A percentile compares a stretch with the other conserved stretches of the same genome.
phyloP scores from a whole-genome alignment of 2,888 invertebrate species.

The Euplexia lucipara region DNA sequence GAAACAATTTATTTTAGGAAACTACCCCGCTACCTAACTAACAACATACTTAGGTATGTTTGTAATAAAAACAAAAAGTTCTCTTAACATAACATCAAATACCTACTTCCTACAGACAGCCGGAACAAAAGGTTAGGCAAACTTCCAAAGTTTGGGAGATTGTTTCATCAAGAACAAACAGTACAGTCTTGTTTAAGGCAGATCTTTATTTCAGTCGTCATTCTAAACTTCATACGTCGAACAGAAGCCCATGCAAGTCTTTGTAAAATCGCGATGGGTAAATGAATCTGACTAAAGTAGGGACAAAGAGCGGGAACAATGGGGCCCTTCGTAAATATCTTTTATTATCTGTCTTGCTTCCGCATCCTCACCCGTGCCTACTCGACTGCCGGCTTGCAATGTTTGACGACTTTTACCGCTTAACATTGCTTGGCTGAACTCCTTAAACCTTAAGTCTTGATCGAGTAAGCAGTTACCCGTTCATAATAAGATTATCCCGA shows the following conservation, averaged over 20 bases:
- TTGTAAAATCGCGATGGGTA: conserved; percentile 72
- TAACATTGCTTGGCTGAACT: conserved; percentile 54
- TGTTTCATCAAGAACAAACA: conserved; percentile 21
- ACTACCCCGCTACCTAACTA: conserved; percentile 12
- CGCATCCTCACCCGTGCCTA: conserved; percentile 58
- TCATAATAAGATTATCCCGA: conserved; percentile 56
- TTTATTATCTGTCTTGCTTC: conserved; percentile 73
- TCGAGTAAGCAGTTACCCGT: conserved; percentile 42
- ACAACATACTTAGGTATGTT: conserved; percentile 15
- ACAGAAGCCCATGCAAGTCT: conserved; percentile 57
- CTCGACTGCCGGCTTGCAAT: conserved; percentile 59
- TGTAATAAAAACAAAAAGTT: conserved; percentile 32
- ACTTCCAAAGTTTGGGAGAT: conserved; percentile 25
- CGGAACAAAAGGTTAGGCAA: conserved; percentile 28
- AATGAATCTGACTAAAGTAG: conserved; percentile 70
- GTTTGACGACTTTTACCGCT: conserved; percentile 67
- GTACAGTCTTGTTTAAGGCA: neutral
- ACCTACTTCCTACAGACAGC: conserved; percentile 7
- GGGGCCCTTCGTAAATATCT: conserved; percentile 76
- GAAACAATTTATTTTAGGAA: conserved; percentile 9
- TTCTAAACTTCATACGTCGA: conserved; percentile 21
- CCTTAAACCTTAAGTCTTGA: conserved; percentile 37
- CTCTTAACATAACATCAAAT: conserved; percentile 13
- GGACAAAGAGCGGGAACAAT: conserved; percentile 76
- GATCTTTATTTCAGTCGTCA: conserved; percentile 11